Base-by-base conservation (phyloP, 2,113 vertebrate genomes). In the Crotalus viridis region DNA sequence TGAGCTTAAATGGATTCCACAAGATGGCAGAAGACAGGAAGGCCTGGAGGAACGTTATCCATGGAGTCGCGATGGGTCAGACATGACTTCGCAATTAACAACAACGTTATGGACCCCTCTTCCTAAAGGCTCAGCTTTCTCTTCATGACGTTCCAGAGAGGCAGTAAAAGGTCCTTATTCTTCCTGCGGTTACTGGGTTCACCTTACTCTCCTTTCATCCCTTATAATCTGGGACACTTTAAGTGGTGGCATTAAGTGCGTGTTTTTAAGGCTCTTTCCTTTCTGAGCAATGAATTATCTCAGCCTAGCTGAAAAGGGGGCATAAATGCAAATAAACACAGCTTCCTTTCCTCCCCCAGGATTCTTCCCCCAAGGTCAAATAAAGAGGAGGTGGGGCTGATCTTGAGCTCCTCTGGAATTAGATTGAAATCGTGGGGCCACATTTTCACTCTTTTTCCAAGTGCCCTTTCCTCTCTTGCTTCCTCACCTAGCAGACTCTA, bases 381-480 rank as follows among this genome's bases (percentile, higher is more conserved):
- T 26, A 15, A 57, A n/a, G 54, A 10, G 54, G 39, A 56, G 17
- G 57, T 13, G 26, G 10, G 56, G 7, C 1, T 21, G 24, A 3
- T 81, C 7, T 69, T 13, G 26, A 69, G n/a, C 13, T 21, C 21
- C 5, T 15, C 48, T 5, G 12, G 8, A 13, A 48, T 7, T 28
- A 28, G 2, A 39, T 2, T 0, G 2, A 22, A 0, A 43, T 28
- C 28, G 43, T 2, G 17, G n/a, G 6, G 2, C 69, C 28, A 19
- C 15, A 19, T 81, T 39, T 74, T 19, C 69, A 74, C 69, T 33
- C 1, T 22, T 46, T 46, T 57, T 57, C 26, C 10, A 74, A 4
- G 2, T 12, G 10, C 4, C 0, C 28, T n/a, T 21, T 21, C 33
- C 2, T 19, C n/a, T 39, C 69, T 3, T 3, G 15, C 15, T 39